Percentiles rank a stretch among this genome's conserved stretches.
Evolutionary conservation across 2,797 vertebrate genomes (phyloP).

Genomic region (Phalloptychus januarius): DNA sequence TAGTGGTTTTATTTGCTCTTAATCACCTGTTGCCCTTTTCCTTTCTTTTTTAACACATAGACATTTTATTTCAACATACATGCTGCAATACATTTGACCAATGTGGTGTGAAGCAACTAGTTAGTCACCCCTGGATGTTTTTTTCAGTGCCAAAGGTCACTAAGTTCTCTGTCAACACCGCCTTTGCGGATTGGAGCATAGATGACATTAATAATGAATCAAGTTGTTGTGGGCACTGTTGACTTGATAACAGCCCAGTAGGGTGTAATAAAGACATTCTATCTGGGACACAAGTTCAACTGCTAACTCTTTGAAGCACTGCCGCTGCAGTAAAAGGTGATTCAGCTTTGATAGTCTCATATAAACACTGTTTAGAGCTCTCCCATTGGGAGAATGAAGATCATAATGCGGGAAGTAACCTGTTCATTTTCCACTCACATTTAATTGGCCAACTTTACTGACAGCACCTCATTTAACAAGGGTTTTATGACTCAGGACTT

Average conservation of each 20-base stretch:
- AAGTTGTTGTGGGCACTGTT: constrained; percentile 49
- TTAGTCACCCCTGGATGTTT: constrained; percentile 4
- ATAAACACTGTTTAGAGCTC: constrained; percentile 51
- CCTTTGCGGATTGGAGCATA: constrained; percentile 65
- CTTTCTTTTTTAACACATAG: constrained; percentile 27
- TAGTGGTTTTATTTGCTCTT: constrained; percentile 58
- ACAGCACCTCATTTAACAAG: constrained; percentile 64
- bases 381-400: constrained; percentile 47
- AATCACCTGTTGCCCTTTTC: constrained; percentile 49
- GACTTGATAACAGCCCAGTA: constrained; percentile 67
- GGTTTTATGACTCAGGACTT: constrained; percentile 58
- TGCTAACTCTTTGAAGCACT: constrained; percentile 52
- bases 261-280: constrained; percentile 65
- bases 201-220: constrained; percentile 72
- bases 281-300: constrained; percentile 47
- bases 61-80: constrained; percentile 26
- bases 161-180: constrained; percentile 54
- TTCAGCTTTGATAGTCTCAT: constrained; percentile 56
- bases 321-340: constrained; percentile 56
- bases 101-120: constrained; percentile 6
- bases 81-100: constrained; percentile 11
- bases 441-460: constrained; percentile 66
- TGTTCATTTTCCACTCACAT: constrained; percentile 57
- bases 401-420: constrained; percentile 58
- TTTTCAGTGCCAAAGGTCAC: constrained; percentile 57